Conservation (phyloP, 2,113 vertebrate species). For the Oophaga pumilio region DNA sequence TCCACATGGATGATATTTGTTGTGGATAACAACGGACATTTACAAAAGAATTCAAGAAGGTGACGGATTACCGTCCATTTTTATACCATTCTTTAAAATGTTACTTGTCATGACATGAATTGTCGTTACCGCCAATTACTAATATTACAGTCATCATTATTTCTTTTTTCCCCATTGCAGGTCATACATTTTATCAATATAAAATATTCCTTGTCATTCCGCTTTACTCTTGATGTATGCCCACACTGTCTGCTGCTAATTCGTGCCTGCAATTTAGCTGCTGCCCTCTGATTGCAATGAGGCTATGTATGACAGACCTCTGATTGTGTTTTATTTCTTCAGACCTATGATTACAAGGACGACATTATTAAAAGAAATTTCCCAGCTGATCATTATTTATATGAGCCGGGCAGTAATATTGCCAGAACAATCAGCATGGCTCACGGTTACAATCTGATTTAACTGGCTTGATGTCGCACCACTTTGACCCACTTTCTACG, state of each 20-base stretch:
- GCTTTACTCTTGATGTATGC: neutral
- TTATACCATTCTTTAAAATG: neutral
- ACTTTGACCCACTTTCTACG: neutral
- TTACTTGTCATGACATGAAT: neutral
- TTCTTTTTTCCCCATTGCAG: too few relatives aligned
- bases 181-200: slow-evolving; percentile 14
- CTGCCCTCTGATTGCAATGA: neutral
- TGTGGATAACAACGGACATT: neutral
- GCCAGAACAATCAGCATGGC: neutral
- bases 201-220: neutral
- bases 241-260: slow-evolving; percentile 5
- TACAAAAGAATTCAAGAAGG: neutral
- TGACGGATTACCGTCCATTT: neutral
- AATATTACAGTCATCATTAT: neutral
- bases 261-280: neutral
- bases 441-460: neutral
- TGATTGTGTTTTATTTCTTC: neutral
- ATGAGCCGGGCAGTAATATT: slow-evolving; percentile 7
- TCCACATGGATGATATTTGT: neutral
- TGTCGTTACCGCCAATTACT: neutral
- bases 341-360: slow-evolving; percentile 29
- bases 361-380: slow-evolving; percentile 13
- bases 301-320: neutral
- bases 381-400: neutral
- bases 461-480: neutral